Percentiles rank a stretch among this genome's conserved stretches.
phyloP scores from a whole-genome alignment of 2,888 invertebrate species.

The Coelopa pilipes region DNA sequence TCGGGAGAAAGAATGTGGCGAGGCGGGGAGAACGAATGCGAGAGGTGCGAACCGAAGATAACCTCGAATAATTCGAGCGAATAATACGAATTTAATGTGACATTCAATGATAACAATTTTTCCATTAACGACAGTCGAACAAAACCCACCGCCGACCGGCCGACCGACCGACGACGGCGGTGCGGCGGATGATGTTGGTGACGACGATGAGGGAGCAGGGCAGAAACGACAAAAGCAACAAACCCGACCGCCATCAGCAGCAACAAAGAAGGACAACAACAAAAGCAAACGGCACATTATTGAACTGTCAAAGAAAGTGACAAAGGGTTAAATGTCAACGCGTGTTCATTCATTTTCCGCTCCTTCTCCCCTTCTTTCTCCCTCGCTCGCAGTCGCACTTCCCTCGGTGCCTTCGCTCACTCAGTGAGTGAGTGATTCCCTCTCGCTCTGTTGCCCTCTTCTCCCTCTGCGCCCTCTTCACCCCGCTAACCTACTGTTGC shows the following conservation, averaged over 20 bases:
- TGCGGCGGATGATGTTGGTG: too few relatives aligned
- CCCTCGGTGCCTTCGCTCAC: background rate
- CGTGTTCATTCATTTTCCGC: constrained; percentile 31
- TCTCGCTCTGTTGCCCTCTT: background rate
- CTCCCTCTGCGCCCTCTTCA: background rate
- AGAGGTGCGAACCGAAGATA: constrained; percentile 46
- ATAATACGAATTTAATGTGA: constrained; percentile 58
- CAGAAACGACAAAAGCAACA: background rate
- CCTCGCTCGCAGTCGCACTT: background rate
- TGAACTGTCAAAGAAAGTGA: constrained; percentile 59
- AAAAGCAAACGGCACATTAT: constrained; percentile 55
- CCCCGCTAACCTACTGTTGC: constrained; percentile 4
- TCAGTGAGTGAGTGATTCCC: background rate
- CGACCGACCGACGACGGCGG: constrained; percentile 31
- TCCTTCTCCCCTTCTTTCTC: constrained; percentile 1
- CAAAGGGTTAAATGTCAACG: constrained; percentile 58
- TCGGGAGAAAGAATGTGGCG: too few relatives aligned
- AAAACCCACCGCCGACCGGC: constrained; percentile 35
- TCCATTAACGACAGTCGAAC: constrained; percentile 36
- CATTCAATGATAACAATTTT: constrained; percentile 47
- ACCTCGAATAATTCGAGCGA: constrained; percentile 57
- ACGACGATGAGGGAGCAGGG: constrained; percentile 11
- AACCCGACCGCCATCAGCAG: background rate
- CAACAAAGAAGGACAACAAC: too few relatives aligned
- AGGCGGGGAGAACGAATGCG: background rate